Evolutionary conservation across 2,888 invertebrate genomes (phyloP).

Genomic region (Automeris io): DNA sequence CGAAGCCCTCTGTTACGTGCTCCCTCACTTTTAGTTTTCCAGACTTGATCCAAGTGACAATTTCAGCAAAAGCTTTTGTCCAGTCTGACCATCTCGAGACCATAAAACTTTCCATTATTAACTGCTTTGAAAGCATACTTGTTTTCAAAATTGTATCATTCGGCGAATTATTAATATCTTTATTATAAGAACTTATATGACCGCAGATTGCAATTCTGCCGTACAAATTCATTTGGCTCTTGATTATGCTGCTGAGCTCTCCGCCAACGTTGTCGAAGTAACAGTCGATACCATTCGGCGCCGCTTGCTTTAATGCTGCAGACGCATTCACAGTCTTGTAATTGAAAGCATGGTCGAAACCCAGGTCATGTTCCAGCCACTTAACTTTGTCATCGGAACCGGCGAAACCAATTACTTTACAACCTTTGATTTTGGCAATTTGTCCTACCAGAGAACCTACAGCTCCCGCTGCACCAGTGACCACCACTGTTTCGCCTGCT

Average conservation of each 20-base stretch:
- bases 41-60: slow-evolving; percentile 77
- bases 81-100: slow-evolving; percentile 65
- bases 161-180: slow-evolving; percentile 26
- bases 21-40: slow-evolving; percentile 81
- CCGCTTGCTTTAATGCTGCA: slow-evolving; percentile 61
- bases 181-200: slow-evolving; percentile 44
- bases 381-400: slow-evolving; percentile 83
- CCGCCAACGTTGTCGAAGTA: slow-evolving; percentile 87
- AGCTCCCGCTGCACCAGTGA: slow-evolving; percentile 85
- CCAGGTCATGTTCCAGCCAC: slow-evolving; percentile 79
- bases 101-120: slow-evolving; percentile 80
- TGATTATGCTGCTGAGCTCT: slow-evolving; percentile 73
- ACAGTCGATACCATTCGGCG: slow-evolving; percentile 82
- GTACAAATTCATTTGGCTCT: slow-evolving; percentile 75
- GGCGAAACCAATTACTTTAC: slow-evolving; percentile 80
- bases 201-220: slow-evolving; percentile 40
- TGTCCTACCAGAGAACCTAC: slow-evolving; percentile 86
- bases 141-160: slow-evolving; percentile 70
- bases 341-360: slow-evolving; percentile 82
- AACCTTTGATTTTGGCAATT: slow-evolving; percentile 83
- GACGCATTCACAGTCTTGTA: slow-evolving; percentile 77
- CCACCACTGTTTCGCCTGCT: slow-evolving; percentile 81
- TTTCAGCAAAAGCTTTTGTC: slow-evolving; percentile 74
- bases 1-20: slow-evolving; percentile 82
- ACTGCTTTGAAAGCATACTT: slow-evolving; percentile 70